phyloP scores from a whole-genome alignment of 2,888 invertebrate species.

The Hermodice carunculata region DNA sequence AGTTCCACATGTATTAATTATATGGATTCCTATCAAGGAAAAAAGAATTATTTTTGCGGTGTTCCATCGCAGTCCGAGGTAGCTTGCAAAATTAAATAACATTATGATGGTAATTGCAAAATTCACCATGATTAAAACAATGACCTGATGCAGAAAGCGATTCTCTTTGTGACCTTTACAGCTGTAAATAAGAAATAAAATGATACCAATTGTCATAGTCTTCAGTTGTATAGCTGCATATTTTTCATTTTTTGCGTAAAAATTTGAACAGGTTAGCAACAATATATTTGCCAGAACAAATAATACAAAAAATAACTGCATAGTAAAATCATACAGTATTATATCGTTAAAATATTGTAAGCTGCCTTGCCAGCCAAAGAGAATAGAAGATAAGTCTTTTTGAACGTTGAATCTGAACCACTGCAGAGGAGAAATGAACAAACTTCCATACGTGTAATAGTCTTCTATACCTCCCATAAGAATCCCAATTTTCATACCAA shows the following conservation, averaged over 20 bases:
- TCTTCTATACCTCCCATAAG: slow-evolving; percentile 50
- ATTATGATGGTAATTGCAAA: too few species aligned
- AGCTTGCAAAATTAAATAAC: too few species aligned
- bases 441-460: slow-evolving; percentile 43
- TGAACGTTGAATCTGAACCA: slow-evolving; percentile 58
- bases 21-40: too few species aligned
- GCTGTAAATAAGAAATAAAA: slow-evolving; percentile 47
- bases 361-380: slow-evolving; percentile 41
- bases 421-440: slow-evolving; percentile 52
- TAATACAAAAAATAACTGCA: slow-evolving; percentile 1
- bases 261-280: too few species aligned
- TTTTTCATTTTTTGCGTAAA: too few species aligned
- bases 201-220: not conserved
- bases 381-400: slow-evolving; percentile 34
- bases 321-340: slow-evolving; percentile 24
- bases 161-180: slow-evolving; percentile 53
- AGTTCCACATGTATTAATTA: not conserved
- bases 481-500: slow-evolving; percentile 25
- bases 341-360: slow-evolving; percentile 30
- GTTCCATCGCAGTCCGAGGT: too few species aligned
- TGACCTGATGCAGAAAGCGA: slow-evolving; percentile 50
- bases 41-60: too few species aligned
- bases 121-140: too few species aligned
- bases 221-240: not conserved
- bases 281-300: too few species aligned